Evolutionary conservation across 2,797 vertebrate genomes (phyloP).

Genomic region (Spondyliosoma cantharus): DNA sequence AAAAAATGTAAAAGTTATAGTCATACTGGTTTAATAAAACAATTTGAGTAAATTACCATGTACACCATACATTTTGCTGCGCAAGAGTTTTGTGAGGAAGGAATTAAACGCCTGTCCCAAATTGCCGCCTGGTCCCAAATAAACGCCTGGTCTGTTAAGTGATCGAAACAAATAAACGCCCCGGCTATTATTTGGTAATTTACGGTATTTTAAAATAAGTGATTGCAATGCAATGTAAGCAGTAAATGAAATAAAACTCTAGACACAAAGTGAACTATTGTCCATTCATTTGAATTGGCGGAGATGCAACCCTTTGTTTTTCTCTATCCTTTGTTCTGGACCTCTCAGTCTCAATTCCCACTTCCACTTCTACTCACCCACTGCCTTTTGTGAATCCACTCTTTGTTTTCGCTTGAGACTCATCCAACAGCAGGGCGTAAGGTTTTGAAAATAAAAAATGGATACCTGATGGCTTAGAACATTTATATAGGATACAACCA

Average conservation of each 20-base stretch:
- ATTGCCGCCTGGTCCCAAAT: no score
- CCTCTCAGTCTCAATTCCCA: background rate
- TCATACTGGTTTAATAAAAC: no score
- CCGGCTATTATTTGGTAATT: no score
- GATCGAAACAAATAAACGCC: no score
- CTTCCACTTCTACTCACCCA: background rate
- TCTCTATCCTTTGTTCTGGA: slow-evolving; percentile 15
- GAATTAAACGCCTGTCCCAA: no score
- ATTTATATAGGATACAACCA: background rate
- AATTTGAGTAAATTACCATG: no score
- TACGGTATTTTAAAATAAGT: slow-evolving; percentile 14
- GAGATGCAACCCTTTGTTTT: background rate
- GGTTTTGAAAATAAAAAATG: background rate
- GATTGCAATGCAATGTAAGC: slow-evolving; percentile 4
- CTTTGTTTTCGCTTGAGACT: slow-evolving; percentile 48
- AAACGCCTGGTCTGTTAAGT: no score
- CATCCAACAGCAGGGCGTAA: no score
- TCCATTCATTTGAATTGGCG: slow-evolving; percentile 1
- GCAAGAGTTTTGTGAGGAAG: no score
- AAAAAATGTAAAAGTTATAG: no score
- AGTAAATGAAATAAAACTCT: slow-evolving; percentile 44
- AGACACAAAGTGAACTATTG: background rate
- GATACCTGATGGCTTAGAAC: background rate
- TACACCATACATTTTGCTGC: no score
- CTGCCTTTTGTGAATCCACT: background rate